Evolutionary conservation across 2,888 invertebrate genomes (phyloP), one percentile per base, ranked within the genome.

Genomic region (Nomada flava): DNA sequence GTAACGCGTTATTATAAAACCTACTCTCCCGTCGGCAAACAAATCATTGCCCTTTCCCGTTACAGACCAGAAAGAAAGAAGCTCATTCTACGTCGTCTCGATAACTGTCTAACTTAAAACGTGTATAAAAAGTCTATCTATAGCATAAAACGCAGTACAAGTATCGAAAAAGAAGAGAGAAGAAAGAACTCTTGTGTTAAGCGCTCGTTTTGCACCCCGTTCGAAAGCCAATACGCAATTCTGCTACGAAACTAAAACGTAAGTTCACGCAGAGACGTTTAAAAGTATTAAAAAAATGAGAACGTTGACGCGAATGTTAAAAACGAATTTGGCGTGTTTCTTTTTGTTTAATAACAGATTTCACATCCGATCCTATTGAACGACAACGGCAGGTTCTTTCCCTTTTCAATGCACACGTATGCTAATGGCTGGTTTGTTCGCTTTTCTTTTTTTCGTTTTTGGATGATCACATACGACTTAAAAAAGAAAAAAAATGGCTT

Each of bases 141-240:
- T 84, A 79, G 78, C 76, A 83, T 79, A 63, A 74, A 74, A 83
- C 77, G 68, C 73, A 77, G 64, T 68, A 80, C 75, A 76, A 4
- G 59, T 79, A 68, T 68, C 42, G n/a, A 20, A 53, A n/a, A 20
- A n/a, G 9, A 23, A 68, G 72, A 78, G n/a, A 53, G 18, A n/a
- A 20, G 9, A n/a, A 23, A 68, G 72, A 78, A 64, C 53, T 59
- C 26, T 67, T 53, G 65, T 53, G 64, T 72, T 59, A 80, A 82
- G 36, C 64, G 68, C 47, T 79, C 73, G 70, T 26, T 85, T 82
- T 57, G 63, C 70, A 80, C 83, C 86, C 85, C 88, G 85, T 81
- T 88, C 77, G 87, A 88, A 88, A 88, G 87, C 88, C 88, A 88
- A 88, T 88, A 88, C 86, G 63, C 79, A 78, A 88, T 72, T 73